Base-by-base conservation (phyloP, 2,113 vertebrate species). In the Eptatretus burgeri region DNA sequence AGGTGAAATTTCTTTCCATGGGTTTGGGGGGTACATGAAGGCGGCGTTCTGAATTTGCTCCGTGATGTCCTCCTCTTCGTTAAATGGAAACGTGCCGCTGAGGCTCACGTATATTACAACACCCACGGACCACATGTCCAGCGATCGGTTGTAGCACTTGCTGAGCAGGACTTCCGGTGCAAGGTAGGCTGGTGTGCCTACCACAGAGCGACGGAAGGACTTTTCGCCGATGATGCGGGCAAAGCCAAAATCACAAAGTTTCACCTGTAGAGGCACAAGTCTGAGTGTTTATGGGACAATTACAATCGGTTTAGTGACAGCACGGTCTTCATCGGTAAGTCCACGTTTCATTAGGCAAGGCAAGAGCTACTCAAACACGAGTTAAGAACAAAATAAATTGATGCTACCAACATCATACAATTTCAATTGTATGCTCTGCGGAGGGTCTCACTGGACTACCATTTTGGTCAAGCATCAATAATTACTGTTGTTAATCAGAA, bases 111-210 rank as follows among this genome's bases (percentile, higher is more conserved):
- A 89, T 79, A 86, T 82, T 66, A 89, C 87, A 64, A 89, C 85
- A 0, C 85, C 85, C 10, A 89, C 84, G 0, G 85, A 89, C 85
- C 85, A 89, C 85, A 89, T 89, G 71, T 89, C 85, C 68, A 89
- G 70, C 0, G 85, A 87, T 63, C 85, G 83, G 73, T 87, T 89
- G 72, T 89, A 89, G 63, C 85, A 83, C 71, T 86, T 83, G 74
- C 85, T 87, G 66, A 84, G 74, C 64, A 87, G 76, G 16, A 89
- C 85, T 68, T 89, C 84, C 0, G 83, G 84, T 1, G 84, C 84
- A 68, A 88, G 71, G 66, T 88, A 88, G 18, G 84, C 84, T 0
- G 83, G 85, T 0, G 85, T 89, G 50, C 85, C 85, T n/a, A 89
- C 85, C 13, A 89, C 85, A 0, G 85, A 89, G 13, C 85, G 84